Evolutionary conservation across 2,113 vertebrate genomes (phyloP).

Genomic region (Raja brachyura): DNA sequence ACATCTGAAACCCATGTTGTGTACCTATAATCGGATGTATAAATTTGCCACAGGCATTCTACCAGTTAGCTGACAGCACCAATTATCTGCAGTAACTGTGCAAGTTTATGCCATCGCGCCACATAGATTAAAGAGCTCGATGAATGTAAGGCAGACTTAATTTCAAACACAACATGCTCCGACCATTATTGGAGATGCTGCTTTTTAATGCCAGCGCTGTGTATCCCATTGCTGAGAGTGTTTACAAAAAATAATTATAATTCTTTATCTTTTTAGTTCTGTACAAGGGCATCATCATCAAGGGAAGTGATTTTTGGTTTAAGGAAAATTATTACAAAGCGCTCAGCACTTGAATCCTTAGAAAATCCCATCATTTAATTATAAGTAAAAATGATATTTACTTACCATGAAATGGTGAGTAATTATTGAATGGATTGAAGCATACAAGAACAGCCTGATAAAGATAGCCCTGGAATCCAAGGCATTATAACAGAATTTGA

Average conservation of each 20-base stretch:
- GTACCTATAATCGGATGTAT: not conserved
- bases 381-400: not conserved
- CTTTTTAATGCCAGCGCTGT: not conserved
- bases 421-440: not conserved
- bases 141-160: not conserved
- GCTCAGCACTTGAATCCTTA: not conserved
- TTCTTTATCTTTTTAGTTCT: not conserved
- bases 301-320: not conserved
- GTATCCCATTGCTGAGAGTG: not conserved
- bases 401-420: not conserved
- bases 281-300: not conserved
- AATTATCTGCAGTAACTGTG: not conserved
- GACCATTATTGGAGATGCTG: not conserved
- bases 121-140: not conserved
- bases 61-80: slow-evolving; percentile 3
- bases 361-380: not conserved
- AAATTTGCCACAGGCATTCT: not conserved
- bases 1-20: not conserved
- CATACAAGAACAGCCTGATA: not conserved
- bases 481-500: not conserved
- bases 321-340: not conserved
- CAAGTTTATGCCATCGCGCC: not conserved
- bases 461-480: not conserved
- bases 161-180: slow-evolving; percentile 13
- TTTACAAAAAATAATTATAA: not conserved